These are phyloP conservation scores for Ptilodon capucinus DNA, from an alignment of 2,888 invertebrate species.

Conservation along the genomic window DNA sequence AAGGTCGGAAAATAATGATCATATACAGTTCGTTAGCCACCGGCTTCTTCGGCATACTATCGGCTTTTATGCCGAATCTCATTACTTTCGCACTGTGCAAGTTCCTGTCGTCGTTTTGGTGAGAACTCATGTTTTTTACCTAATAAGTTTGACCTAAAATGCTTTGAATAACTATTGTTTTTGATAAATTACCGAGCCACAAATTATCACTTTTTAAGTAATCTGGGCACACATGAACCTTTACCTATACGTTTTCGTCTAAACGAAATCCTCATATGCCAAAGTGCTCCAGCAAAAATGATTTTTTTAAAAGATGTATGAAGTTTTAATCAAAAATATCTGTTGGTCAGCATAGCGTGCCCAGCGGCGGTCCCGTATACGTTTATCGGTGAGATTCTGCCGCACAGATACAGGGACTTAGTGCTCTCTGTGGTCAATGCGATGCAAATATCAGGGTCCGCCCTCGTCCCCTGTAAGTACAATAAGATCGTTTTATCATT, in stretches of 20 bases:
- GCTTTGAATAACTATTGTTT: too few species aligned
- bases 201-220: too few species aligned
- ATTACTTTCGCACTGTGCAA: slow-evolving; percentile 83
- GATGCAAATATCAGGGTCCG: slow-evolving; percentile 65
- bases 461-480: slow-evolving; percentile 68
- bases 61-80: slow-evolving; percentile 84
- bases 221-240: too few species aligned
- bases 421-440: slow-evolving; percentile 68
- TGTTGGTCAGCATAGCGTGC: slow-evolving; percentile 64
- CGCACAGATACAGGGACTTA: slow-evolving; percentile 62
- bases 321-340: slow-evolving; percentile 8
- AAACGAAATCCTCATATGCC: too few species aligned
- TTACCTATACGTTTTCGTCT: too few species aligned
- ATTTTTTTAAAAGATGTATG: neutral
- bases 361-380: slow-evolving; percentile 72
- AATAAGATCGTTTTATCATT: too few species aligned
- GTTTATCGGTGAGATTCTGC: slow-evolving; percentile 71
- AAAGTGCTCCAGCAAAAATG: neutral
- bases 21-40: slow-evolving; percentile 62
- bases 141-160: neutral
- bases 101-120: slow-evolving; percentile 80
- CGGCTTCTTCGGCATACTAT: slow-evolving; percentile 74
- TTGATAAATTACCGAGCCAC: too few species aligned
- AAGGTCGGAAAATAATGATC: slow-evolving; percentile 84
- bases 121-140: slow-evolving; percentile 19